Evolutionary conservation across 2,888 invertebrate genomes (phyloP).

Genomic region (Rhaphigaster nebulosa): DNA sequence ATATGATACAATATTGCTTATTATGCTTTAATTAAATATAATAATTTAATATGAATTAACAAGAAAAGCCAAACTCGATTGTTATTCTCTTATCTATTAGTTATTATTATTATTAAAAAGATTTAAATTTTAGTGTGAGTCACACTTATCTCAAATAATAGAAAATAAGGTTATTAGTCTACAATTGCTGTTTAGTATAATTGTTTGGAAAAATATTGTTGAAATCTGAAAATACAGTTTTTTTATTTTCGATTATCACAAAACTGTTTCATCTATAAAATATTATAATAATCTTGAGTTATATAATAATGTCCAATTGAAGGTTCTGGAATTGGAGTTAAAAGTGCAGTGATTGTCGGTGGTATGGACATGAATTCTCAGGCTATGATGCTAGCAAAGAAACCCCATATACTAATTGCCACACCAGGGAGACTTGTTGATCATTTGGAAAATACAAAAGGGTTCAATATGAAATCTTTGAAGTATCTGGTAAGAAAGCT

Average conservation of each 20-base stretch:
- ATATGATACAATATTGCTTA: no score
- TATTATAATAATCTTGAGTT: background rate
- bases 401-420: conserved; percentile 97
- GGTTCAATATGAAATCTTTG: conserved; percentile 90
- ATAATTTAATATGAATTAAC: no score
- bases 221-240: no score
- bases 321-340: conserved; percentile 92
- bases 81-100: no score
- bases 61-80: no score
- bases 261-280: background rate
- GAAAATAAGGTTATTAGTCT: no score
- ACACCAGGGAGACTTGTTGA: conserved; percentile 96
- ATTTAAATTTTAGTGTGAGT: no score
- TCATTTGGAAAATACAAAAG: conserved; percentile 98
- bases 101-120: no score
- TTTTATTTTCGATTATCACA: background rate
- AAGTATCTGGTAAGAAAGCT: conserved; percentile 86
- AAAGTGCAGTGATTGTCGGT: conserved; percentile 96
- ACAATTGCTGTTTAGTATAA: no score
- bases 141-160: no score
- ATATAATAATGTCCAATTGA: background rate
- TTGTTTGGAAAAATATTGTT: no score
- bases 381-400: conserved; percentile 89
- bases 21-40: no score
- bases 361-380: conserved; percentile 99